phyloP scores from a whole-genome alignment of 2,888 invertebrate species.

The Boloria selene region DNA sequence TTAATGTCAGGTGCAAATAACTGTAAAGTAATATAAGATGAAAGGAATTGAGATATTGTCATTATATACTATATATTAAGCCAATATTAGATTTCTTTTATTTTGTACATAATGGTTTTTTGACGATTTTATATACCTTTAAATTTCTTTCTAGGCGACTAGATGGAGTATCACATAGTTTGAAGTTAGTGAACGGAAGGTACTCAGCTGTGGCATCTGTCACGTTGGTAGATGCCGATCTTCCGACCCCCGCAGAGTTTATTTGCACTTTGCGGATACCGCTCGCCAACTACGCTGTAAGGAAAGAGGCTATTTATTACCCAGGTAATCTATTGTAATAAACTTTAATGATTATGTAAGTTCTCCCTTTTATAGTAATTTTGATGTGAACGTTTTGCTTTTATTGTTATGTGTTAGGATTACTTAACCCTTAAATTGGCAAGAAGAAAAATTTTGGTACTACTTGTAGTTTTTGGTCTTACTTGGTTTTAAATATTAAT shows the following conservation, averaged over 20 bases:
- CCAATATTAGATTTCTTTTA: not conserved
- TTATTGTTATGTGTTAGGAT: not conserved
- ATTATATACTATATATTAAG: too few relatives aligned
- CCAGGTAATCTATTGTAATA: slow-evolving; percentile 65
- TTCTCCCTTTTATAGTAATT: not conserved
- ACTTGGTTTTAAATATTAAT: too few relatives aligned
- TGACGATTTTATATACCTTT: not conserved
- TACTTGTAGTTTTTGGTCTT: too few relatives aligned
- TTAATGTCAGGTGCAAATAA: too few relatives aligned
- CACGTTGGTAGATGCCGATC: slow-evolving; percentile 74
- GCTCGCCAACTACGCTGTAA: slow-evolving; percentile 82
- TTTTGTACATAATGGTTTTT: not conserved
- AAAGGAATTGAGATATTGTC: too few relatives aligned
- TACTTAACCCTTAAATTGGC: too few relatives aligned
- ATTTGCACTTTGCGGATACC: slow-evolving; percentile 84
- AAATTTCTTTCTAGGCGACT: slow-evolving; percentile 53
- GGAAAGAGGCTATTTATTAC: slow-evolving; percentile 80
- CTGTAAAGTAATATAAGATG: too few relatives aligned
- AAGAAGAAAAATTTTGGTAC: too few relatives aligned
- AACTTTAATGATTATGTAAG: too few relatives aligned
- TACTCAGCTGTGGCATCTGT: slow-evolving; percentile 82
- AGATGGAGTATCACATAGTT: slow-evolving; percentile 64
- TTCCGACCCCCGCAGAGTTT: slow-evolving; percentile 81
- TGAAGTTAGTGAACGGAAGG: slow-evolving; percentile 69
- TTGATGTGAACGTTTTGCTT: not conserved